A percentile compares a stretch with the other conserved stretches of the same genome.
These are phyloP conservation scores for Mesorhabditis spiculigera DNA, from an alignment of 2,888 invertebrate genomes.

Conservation along the genomic window DNA sequence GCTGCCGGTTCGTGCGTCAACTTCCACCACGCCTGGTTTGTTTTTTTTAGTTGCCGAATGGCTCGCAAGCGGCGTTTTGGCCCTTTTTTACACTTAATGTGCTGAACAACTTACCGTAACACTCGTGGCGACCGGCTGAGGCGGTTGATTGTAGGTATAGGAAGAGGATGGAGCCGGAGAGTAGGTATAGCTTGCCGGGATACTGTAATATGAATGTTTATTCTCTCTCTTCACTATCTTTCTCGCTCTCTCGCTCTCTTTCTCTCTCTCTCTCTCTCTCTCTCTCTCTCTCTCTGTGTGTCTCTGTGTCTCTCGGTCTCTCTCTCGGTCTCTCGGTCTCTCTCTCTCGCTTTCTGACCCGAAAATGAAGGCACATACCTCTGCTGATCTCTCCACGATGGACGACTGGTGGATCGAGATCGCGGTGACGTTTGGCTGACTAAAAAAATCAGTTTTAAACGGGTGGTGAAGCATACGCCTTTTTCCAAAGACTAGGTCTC, in stretches of 20 bases:
- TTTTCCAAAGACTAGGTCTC: no score
- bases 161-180: neutral
- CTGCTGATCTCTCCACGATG: neutral
- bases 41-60: neutral
- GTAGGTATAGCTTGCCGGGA: neutral
- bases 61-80: no score
- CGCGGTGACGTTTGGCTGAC: neutral
- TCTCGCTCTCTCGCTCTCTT: no score
- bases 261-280: no score
- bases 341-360: no score
- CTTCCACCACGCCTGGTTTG: neutral
- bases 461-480: no score
- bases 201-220: neutral
- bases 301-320: no score
- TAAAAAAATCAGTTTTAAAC: neutral
- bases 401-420: neutral
- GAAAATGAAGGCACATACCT: neutral
- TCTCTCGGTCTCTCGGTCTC: no score
- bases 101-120: no score
- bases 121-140: neutral
- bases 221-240: no score
- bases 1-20: neutral
- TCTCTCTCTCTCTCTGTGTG: no score
- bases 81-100: no score
- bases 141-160: neutral